Evolutionary conservation across 92 coral and sea anemone genomes (phyloP).

Genomic region (Porites cylindrica): DNA sequence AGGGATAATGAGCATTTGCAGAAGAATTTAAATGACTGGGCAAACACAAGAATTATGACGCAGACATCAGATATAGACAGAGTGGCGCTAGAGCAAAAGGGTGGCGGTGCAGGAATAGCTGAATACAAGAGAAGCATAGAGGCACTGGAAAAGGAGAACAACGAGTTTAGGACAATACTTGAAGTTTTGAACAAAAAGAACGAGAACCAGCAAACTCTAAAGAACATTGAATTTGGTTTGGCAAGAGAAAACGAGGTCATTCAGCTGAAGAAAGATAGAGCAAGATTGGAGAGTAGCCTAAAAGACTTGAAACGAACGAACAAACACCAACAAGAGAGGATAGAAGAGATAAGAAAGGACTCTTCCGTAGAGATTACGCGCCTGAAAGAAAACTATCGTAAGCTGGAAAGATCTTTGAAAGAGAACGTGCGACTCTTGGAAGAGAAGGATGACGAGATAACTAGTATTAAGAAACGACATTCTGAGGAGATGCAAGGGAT

Average conservation of each 20-base stretch:
- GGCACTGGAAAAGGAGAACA: constrained; percentile 81
- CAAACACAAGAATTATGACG: constrained; percentile 30
- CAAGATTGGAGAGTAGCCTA: constrained; percentile 66
- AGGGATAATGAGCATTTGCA: constrained; percentile 79
- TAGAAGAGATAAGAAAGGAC: constrained; percentile 77
- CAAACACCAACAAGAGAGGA: constrained; percentile 73
- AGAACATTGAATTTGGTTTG: constrained; percentile 72
- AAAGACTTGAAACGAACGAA: constrained; percentile 76
- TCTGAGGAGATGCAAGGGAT: constrained; percentile 70
- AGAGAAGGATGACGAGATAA: constrained; percentile 76
- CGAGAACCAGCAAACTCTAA: constrained; percentile 61
- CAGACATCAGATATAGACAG: constrained; percentile 14
- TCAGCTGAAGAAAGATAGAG: constrained; percentile 70
- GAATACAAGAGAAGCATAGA: constrained; percentile 76
- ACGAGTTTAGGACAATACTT: constrained; percentile 82
- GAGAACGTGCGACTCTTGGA: constrained; percentile 62
- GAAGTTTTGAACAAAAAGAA: constrained; percentile 74
- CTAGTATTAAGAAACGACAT: constrained; percentile 60
- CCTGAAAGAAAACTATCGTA: constrained; percentile 71
- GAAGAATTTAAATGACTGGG: constrained; percentile 65
- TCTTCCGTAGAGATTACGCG: constrained; percentile 69
- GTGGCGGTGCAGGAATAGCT: constrained; percentile 36
- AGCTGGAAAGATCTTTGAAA: constrained; percentile 70
- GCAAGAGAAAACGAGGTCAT: constrained; percentile 77
- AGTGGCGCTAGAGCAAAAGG: constrained; percentile 8